Base-by-base conservation (phyloP, 2,113 vertebrate species). In the Tonatia bakeri region DNA sequence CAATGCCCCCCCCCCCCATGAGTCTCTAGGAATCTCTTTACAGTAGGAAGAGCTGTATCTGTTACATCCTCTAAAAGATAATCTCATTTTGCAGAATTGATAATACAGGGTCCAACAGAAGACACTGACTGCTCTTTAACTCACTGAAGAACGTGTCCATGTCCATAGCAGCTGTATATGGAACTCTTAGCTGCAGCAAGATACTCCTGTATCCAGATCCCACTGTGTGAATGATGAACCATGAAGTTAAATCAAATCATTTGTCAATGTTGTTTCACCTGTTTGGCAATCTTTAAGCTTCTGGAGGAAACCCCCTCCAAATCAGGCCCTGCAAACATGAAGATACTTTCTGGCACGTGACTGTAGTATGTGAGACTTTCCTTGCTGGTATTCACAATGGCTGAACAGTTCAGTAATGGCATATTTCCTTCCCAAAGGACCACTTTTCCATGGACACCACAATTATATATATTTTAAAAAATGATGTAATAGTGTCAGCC, bases 241-340 rank as follows among this genome's bases (percentile, higher is more conserved):
- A 98, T 0, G 99, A 98, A 4, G 99, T 99, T 97, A 99, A 97
- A 93, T 98, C 99, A 97, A 99, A 99, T 5, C 99, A 99, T 97
- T 99, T 3, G 99, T 99, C 96, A 99, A 98, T 96, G 99, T 99
- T 5, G 99, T 99, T 97, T 99, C 99, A 0, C 99, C 99, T 1
- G 99, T 99, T 93, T 99, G 99, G 97, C 99, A 99, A 56, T 99
- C 99, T 99, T 99, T 99, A 95, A 99, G 98, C 97, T 99, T 99
- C 96, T 99, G 98, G 54, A 99, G 99, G 90, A 1, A 31, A 99
- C 99, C 4, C 99, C 99, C 70, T 97, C 98, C 80, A 99, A 98
- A 97, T 99, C 99, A 7, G 99, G 98, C 20, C 99, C 99, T 0
- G 99, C 99, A 36, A 99, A 98, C 97, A 98, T 97, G 94, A 99